Conservation (phyloP, 1,140 invertebrate genomes). For the Rhopalosiphum padi region DNA sequence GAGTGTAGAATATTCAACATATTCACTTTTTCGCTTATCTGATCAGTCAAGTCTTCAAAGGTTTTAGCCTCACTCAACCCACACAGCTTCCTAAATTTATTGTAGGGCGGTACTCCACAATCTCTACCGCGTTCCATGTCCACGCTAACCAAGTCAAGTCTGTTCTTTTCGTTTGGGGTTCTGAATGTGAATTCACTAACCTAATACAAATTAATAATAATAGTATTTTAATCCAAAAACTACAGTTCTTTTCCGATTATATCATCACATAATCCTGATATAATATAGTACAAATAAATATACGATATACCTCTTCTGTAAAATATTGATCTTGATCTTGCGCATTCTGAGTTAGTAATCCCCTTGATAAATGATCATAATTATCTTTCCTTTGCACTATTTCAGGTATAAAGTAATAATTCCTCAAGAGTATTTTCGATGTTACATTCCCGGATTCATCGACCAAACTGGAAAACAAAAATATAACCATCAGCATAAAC, state of each 20-base stretch:
- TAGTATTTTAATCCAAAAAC: too few species aligned
- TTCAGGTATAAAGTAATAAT: conserved; percentile 52
- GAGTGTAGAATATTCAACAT: too few species aligned
- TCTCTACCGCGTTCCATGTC: conserved; percentile 85
- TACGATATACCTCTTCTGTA: conserved; percentile 68
- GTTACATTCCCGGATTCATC: conserved; percentile 41
- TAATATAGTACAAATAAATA: background rate
- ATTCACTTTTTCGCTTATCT: conserved; percentile 3
- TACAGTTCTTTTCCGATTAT: too few species aligned
- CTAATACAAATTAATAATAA: background rate
- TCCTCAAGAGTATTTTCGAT: conserved; percentile 40
- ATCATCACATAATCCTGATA: background rate
- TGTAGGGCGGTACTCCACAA: conserved; percentile 87
- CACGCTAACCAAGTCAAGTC: conserved; percentile 61
- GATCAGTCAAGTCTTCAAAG: conserved; percentile 67
- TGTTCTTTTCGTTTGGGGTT: background rate
- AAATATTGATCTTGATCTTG: conserved; percentile 74
- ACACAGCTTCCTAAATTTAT: conserved; percentile 79
- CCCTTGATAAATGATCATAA: conserved; percentile 64
- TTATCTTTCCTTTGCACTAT: conserved; percentile 52
- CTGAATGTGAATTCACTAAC: background rate
- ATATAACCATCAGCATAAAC: background rate
- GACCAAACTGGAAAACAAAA: conserved; percentile 50
- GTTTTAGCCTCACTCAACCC: conserved; percentile 68
- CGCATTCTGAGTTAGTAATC: conserved; percentile 74